These are phyloP conservation scores for Protomyctophum bolini DNA, from an alignment of 2,113 vertebrate genomes.

Conservation along the genomic window DNA sequence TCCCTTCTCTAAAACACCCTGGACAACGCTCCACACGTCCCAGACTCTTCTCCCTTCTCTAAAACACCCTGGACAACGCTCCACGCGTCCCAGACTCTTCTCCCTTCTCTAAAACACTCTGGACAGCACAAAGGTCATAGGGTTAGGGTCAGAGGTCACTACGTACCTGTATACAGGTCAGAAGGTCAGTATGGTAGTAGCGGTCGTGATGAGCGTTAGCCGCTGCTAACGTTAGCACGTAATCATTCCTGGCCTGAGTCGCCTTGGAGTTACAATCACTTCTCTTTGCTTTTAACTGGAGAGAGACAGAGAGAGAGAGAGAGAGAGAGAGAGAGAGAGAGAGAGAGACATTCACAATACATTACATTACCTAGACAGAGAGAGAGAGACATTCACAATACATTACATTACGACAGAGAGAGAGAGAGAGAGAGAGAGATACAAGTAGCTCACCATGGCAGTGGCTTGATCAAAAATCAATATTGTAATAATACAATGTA, in stretches of 20 bases:
- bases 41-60: too few species aligned
- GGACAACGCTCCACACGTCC: too few species aligned
- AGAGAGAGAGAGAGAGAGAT: too few species aligned
- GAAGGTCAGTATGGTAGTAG: constrained; percentile 94
- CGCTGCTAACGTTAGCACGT: constrained; percentile 94
- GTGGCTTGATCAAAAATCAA: background rate
- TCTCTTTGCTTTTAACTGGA: constrained; percentile 95
- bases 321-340: constrained; percentile 18
- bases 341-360: too few species aligned
- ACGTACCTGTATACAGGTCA: constrained; percentile 86
- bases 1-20: too few species aligned
- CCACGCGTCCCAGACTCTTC: too few species aligned
- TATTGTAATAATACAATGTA: background rate
- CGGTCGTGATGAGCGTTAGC: constrained; percentile 97
- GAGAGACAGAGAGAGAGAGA: background rate
- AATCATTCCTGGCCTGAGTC: constrained; percentile 96
- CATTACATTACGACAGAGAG: background rate
- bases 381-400: too few species aligned
- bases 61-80: too few species aligned
- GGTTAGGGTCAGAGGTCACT: too few species aligned
- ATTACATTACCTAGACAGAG: background rate
- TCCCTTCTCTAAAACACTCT: too few species aligned
- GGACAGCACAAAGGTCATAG: too few species aligned
- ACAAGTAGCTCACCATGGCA: background rate
- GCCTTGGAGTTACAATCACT: constrained; percentile 97